phyloP scores from a whole-genome alignment of 2,888 invertebrate species.

The Cacoxenus indagator region DNA sequence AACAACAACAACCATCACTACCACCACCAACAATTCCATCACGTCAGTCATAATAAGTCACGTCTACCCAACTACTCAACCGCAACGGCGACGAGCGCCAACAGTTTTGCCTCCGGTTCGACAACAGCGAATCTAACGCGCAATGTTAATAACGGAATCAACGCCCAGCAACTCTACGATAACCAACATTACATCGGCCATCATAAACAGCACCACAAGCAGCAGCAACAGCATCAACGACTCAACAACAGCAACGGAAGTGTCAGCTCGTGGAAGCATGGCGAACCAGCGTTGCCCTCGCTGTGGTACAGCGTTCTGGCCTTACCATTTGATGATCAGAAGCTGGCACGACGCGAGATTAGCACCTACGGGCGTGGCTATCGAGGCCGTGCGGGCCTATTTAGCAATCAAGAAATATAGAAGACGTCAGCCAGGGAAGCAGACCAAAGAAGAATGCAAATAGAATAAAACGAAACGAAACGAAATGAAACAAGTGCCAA shows the following conservation, averaged over 20 bases:
- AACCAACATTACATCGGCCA: slow-evolving; percentile 25
- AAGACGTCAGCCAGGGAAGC: slow-evolving; percentile 19
- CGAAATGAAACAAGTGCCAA: slow-evolving; percentile 43
- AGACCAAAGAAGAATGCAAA: not conserved
- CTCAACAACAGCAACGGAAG: slow-evolving; percentile 40
- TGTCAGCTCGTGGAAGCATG: slow-evolving; percentile 51
- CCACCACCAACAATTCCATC: slow-evolving; percentile 26
- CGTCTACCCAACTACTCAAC: slow-evolving; percentile 56
- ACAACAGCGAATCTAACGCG: slow-evolving; percentile 51
- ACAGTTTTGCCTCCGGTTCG: slow-evolving; percentile 48
- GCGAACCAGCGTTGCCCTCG: slow-evolving; percentile 75
- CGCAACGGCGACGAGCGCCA: slow-evolving; percentile 56
- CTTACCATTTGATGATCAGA: slow-evolving; percentile 93
- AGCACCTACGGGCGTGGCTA: slow-evolving; percentile 73
- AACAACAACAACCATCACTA: slow-evolving; percentile 41
- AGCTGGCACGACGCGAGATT: slow-evolving; percentile 86
- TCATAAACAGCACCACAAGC: not conserved
- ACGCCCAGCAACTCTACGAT: not conserved
- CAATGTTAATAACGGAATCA: slow-evolving; percentile 29
- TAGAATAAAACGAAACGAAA: slow-evolving; percentile 28
- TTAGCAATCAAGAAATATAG: slow-evolving; percentile 76
- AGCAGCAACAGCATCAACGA: slow-evolving; percentile 17
- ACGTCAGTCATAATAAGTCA: slow-evolving; percentile 18
- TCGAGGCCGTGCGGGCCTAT: slow-evolving; percentile 88
- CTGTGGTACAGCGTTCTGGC: slow-evolving; percentile 92